These are phyloP conservation scores for Drosophila equinoxialis DNA, from an alignment of 1,140 invertebrate genomes.

Conservation along the genomic window DNA sequence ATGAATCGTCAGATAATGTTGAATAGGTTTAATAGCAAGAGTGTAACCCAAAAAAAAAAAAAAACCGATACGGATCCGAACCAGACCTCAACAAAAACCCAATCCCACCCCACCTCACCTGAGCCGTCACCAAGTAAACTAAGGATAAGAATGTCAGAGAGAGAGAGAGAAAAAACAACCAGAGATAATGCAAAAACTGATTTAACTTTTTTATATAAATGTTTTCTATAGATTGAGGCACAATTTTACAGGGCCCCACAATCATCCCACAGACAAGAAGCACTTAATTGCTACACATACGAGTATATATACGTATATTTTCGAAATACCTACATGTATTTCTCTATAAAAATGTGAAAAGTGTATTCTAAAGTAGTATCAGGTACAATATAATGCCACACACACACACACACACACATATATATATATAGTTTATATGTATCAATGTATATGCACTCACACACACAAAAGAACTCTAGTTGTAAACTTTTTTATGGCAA, in stretches of 20 bases:
- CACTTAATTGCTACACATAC: constrained; percentile 18
- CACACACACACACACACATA: no score
- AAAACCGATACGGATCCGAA: constrained; percentile 18
- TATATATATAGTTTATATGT: constrained; percentile 17
- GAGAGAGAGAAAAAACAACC: constrained; percentile 17
- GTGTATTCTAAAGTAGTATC: constrained; percentile 33
- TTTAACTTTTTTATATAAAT: constrained; percentile 42
- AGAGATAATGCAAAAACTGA: constrained; percentile 36
- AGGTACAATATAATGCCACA: constrained; percentile 30
- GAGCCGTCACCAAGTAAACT: constrained; percentile 57
- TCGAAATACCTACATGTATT: constrained; percentile 49
- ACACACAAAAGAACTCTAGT: constrained; percentile 44
- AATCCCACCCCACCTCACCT: constrained; percentile 29
- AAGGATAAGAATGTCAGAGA: constrained; percentile 20
- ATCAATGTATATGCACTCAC: constrained; percentile 4
- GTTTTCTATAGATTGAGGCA: constrained; percentile 40
- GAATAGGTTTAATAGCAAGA: constrained; percentile 16
- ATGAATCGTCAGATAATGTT: constrained; percentile 30
- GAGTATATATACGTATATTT: constrained; percentile 47
- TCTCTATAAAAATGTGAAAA: constrained; percentile 6
- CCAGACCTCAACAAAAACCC: constrained; percentile 7
- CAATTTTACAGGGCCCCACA: constrained; percentile 44
- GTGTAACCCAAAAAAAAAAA: no score
- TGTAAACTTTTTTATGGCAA: constrained; percentile 69
- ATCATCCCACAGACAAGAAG: constrained; percentile 14